These are phyloP conservation scores for Nibea albiflora DNA, from an alignment of 2,113 vertebrate species.

Conservation along the genomic window DNA sequence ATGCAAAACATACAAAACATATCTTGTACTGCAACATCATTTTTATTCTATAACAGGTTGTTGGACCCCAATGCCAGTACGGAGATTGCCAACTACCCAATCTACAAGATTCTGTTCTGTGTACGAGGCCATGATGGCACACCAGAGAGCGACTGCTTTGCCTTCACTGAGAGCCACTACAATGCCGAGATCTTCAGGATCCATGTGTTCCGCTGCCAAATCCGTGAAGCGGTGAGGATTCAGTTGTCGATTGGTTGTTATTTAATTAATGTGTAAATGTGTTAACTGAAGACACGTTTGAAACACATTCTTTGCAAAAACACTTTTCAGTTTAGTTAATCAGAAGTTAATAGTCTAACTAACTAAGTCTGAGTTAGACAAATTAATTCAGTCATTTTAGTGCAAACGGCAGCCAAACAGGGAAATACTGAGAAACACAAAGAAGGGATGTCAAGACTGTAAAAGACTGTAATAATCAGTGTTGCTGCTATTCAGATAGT, in stretches of 20 bases:
- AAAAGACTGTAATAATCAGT: neutral
- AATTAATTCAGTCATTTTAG: neutral
- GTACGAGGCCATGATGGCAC: slow-evolving; percentile 96
- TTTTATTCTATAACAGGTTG: slow-evolving; percentile 83
- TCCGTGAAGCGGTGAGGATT: slow-evolving; percentile 96
- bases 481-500: slow-evolving; percentile 24
- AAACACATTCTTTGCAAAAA: neutral
- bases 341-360: neutral
- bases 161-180: slow-evolving; percentile 99
- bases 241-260: neutral
- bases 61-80: slow-evolving; percentile 93
- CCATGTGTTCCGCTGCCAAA: slow-evolving; percentile 98
- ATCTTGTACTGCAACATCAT: neutral
- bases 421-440: neutral
- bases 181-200: slow-evolving; percentile 99
- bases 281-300: neutral
- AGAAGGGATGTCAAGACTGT: neutral
- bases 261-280: neutral
- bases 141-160: slow-evolving; percentile 97
- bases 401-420: neutral
- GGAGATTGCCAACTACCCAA: slow-evolving; percentile 98
- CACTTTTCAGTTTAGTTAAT: neutral
- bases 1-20: neutral
- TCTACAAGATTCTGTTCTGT: slow-evolving; percentile 99
- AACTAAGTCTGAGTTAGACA: neutral